A percentile compares a stretch with the other conserved stretches of the same genome.
phyloP scores from a whole-genome alignment of 2,888 invertebrate species.

The Hoplodrina ambigua region DNA sequence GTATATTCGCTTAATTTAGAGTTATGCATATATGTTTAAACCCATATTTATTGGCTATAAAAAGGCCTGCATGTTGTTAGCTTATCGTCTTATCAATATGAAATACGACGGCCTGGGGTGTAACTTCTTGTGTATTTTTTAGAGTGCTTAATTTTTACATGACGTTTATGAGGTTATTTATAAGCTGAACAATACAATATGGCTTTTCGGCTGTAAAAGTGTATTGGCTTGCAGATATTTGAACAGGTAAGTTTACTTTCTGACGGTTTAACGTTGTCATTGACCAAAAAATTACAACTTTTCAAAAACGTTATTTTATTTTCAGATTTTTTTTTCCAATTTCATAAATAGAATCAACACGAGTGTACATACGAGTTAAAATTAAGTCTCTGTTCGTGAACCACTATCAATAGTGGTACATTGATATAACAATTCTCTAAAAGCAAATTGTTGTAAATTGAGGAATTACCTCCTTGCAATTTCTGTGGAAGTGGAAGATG shows the following conservation, averaged over 20 bases:
- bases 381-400: slow-evolving; percentile 23
- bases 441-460: slow-evolving; percentile 78
- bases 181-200: slow-evolving; percentile 47
- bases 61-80: slow-evolving; percentile 72
- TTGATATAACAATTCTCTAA: slow-evolving; percentile 69
- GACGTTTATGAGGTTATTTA: slow-evolving; percentile 61
- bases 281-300: background rate
- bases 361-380: background rate
- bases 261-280: background rate
- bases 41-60: slow-evolving; percentile 74
- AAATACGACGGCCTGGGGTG: slow-evolving; percentile 67
- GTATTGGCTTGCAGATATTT: slow-evolving; percentile 32
- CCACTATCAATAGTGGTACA: slow-evolving; percentile 21
- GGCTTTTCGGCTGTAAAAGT: slow-evolving; percentile 35
- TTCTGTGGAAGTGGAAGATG: slow-evolving; percentile 71
- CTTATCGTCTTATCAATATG: slow-evolving; percentile 74
- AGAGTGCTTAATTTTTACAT: slow-evolving; percentile 61
- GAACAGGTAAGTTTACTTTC: slow-evolving; percentile 49
- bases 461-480: slow-evolving; percentile 73
- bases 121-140: slow-evolving; percentile 66
- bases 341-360: slow-evolving; percentile 11
- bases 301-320: background rate
- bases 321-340: slow-evolving; percentile 13
- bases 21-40: slow-evolving; percentile 72
- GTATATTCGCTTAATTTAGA: slow-evolving; percentile 80